Evolutionary conservation across 2,797 vertebrate species (phyloP), one percentile per base, ranked within the genome.

Genomic region (Halcyon chelicuti): DNA sequence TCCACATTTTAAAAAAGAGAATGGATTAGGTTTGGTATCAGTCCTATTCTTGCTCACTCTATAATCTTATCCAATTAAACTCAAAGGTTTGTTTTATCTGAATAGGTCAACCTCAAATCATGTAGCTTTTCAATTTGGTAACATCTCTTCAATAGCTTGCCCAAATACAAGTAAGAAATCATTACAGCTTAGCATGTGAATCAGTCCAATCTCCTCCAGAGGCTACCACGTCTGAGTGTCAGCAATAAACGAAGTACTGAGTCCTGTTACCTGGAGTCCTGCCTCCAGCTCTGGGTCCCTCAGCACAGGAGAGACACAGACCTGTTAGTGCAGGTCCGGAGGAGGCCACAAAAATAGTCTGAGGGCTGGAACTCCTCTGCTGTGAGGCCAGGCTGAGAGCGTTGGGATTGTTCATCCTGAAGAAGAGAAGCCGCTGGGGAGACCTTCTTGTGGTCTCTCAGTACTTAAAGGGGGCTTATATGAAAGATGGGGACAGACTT

Each of bases 71-170:
- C 86, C 67, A 95, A 80, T 93, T 92, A 93, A 93, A 74, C 71
- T 93, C 83, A 90, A 92, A 95, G 71, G 74, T 95, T 92, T 95
- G 80, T 94, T 97, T 95, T 94, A 93, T 90, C 86, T 65, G 86
- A 92, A 26, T 20, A 87, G 86, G 71, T 96, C 93, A 95, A 92
- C 68, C 49, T 44, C 78, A 96, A 91, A 96, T 80, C 92, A 93
- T 23, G 52, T 65, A 85, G 71, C 44, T 87, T 92, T 94, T 93
- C 94, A 89, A 67, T 80, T 63, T 92, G 74, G 71, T 29, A 85
- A 51, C 39, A 42, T 66, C 49, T 85, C 80, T 73, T 87, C 86
- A 86, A 46, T 1, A 77, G 86, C 14, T 57, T 67, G 65, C 92
- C 86, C 93, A 82, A 87, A 92, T 35, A 87, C 5, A 67, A 86